A percentile compares a stretch with the other conserved stretches of the same genome.
Evolutionary conservation across 2,888 invertebrate species (phyloP).

Genomic region (Brenthis hecate): DNA sequence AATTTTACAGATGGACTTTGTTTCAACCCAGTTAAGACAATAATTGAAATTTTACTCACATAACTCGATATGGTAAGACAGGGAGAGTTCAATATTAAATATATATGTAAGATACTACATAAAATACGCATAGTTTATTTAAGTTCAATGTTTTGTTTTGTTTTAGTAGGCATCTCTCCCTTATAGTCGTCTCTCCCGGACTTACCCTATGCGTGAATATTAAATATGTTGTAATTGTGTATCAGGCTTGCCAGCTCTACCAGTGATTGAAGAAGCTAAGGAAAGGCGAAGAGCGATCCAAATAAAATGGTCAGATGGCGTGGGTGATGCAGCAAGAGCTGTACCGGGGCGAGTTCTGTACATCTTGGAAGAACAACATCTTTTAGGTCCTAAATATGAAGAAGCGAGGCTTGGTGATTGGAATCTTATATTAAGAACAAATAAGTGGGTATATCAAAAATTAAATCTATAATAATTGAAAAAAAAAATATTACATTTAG

Average conservation of each 20-base stretch:
- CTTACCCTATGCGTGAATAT: too few species aligned
- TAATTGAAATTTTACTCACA: too few species aligned
- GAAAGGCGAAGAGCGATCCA: conserved; percentile 77
- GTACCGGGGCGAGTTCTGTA: conserved; percentile 77
- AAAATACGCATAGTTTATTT: too few species aligned
- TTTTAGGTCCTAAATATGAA: conserved; percentile 85
- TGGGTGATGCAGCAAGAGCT: conserved; percentile 69
- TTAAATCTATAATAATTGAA: not conserved
- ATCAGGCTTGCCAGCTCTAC: conserved; percentile 84
- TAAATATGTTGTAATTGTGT: not conserved
- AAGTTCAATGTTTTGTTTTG: too few species aligned
- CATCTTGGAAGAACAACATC: conserved; percentile 87
- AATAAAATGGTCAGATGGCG: conserved; percentile 74
- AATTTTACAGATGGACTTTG: too few species aligned
- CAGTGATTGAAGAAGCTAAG: conserved; percentile 82
- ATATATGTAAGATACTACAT: too few species aligned
- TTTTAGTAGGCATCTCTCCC: too few species aligned
- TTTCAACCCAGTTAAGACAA: too few species aligned
- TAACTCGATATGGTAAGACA: too few species aligned
- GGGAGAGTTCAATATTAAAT: too few species aligned
- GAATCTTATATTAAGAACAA: conserved; percentile 80
- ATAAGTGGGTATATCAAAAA: conserved; percentile 60
- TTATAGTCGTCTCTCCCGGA: too few species aligned
- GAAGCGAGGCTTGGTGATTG: conserved; percentile 85
- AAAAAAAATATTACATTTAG: not conserved